Evolutionary conservation across 2,888 invertebrate species (phyloP).

Genomic region (Aproaerema taeniolella): DNA sequence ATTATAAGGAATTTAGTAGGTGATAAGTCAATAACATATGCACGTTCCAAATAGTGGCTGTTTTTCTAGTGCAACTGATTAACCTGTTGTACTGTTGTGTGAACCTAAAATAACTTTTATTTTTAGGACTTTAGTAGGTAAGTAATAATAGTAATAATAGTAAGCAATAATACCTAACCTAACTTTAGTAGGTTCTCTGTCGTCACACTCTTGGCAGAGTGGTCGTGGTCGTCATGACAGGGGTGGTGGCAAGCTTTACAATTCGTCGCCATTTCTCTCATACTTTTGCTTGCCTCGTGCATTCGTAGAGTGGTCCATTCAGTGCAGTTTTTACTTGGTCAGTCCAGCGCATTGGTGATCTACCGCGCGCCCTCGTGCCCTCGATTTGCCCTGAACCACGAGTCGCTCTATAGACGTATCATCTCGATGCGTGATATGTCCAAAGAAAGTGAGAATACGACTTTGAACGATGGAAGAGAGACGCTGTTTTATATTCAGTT

Average conservation of each 20-base stretch:
- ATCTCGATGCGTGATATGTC: background rate
- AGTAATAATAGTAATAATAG: too few relatives aligned
- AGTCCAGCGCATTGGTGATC: background rate
- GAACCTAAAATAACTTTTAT: too few relatives aligned
- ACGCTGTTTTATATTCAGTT: background rate
- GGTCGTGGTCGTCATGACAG: background rate
- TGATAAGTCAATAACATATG: too few relatives aligned
- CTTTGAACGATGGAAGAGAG: background rate
- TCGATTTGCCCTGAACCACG: slow-evolving; percentile 2
- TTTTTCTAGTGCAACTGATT: too few relatives aligned
- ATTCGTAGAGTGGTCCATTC: background rate
- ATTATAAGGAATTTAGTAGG: too few relatives aligned
- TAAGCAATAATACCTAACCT: too few relatives aligned
- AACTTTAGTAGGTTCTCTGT: too few relatives aligned
- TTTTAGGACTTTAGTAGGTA: too few relatives aligned
- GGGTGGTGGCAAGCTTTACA: background rate
- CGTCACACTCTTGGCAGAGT: slow-evolving; percentile 2
- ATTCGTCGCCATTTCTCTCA: background rate
- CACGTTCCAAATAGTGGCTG: too few relatives aligned
- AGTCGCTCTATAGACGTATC: slow-evolving; percentile 1
- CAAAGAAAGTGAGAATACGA: slow-evolving; percentile 1
- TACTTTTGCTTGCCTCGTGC: background rate
- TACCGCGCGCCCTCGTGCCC: background rate
- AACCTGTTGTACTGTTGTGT: too few relatives aligned
- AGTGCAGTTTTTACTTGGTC: background rate